Evolutionary conservation across 2,888 invertebrate species (phyloP), one percentile per base, ranked within the genome.

Genomic region (Ypsolopha scabrella): DNA sequence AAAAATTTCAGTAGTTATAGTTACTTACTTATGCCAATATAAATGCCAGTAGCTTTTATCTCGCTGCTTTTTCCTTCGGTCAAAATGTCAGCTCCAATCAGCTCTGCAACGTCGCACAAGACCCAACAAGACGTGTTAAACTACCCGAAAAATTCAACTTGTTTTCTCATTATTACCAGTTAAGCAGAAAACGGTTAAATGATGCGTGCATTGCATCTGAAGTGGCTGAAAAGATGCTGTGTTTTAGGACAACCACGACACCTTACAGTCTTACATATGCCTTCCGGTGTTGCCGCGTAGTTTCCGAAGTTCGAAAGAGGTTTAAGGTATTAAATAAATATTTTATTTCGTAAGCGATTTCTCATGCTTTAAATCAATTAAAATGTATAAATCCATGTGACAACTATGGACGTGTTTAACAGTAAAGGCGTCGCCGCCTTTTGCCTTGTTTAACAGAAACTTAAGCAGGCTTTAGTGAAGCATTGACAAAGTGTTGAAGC

Each of bases 351-450:
- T n/a, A n/a, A n/a, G n/a, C n/a, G n/a, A n/a, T n/a, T 24, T 24
- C 24, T 24, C 4, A 4, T 4, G 24, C 24, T 24, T 14, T 43
- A 13, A 14, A 43, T 43, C 43, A 43, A 24, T 14, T 43, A 14
- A 24, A 4, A 43, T 13, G 11, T 7, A 24, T 43, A 43, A 77
- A 78, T 75, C 72, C 72, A 62, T 55, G 57, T 60, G 68, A 68
- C 67, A 60, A 54, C 58, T 64, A 60, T 60, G 63, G 67, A 69
- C 67, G 65, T 64, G 14, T 68, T 65, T 64, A 61, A 72, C 76
- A 77, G 80, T 75, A 76, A 72, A 68, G 69, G 71, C 69, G 68
- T 68, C 68, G 65, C 63, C 66, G 13, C 14, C 49, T 14, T 14
- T 41, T 24, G 13, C 49, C 37, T 36, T 36, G 7, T 38, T 43